Percentiles rank a stretch among this genome's conserved stretches.
These are phyloP conservation scores for Drosophila suboccidentalis DNA, from an alignment of 2,888 invertebrate species.

Conservation along the genomic window DNA sequence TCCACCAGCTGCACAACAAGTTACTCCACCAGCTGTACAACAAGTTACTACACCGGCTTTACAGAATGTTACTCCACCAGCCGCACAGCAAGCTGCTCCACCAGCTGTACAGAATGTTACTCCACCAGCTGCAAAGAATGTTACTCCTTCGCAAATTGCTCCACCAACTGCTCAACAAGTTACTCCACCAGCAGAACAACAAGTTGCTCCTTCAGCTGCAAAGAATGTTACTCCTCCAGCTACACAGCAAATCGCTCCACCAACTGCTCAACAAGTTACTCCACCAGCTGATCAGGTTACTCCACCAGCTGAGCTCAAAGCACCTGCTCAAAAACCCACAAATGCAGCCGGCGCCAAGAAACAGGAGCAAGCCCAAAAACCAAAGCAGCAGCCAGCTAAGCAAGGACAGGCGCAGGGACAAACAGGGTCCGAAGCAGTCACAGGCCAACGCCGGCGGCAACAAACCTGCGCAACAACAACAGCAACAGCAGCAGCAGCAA, in stretches of 20 bases:
- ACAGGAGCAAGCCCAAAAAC: constrained; percentile 48
- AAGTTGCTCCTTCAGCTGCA: constrained; percentile 8
- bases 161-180: constrained; percentile 15
- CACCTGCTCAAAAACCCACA: constrained; percentile 32
- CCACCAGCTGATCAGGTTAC: no score
- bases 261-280: constrained; percentile 7
- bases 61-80: not conserved
- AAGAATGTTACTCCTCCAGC: constrained; percentile 27
- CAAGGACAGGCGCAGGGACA: constrained; percentile 26
- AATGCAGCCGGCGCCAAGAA: constrained; percentile 49
- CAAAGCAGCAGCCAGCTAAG: constrained; percentile 41
- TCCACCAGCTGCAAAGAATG: not conserved
- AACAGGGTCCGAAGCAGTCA: constrained; percentile 2
- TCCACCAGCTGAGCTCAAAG: constrained; percentile 5
- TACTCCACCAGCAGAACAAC: constrained; percentile 31
- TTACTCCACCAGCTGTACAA: not conserved
- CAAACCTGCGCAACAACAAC: constrained; percentile 28
- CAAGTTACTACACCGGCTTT: constrained; percentile 4
- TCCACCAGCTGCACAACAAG: constrained; percentile 27
- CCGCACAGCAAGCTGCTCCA: constrained; percentile 22
- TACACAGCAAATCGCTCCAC: constrained; percentile 13
- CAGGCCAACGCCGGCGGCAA: not conserved
- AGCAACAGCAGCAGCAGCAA: constrained; percentile 31
- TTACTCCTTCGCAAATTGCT: not conserved
- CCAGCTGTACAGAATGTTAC: constrained; percentile 23